Base-by-base conservation (phyloP, 2,113 vertebrate genomes). In the Oncorhynchus mykiss region DNA sequence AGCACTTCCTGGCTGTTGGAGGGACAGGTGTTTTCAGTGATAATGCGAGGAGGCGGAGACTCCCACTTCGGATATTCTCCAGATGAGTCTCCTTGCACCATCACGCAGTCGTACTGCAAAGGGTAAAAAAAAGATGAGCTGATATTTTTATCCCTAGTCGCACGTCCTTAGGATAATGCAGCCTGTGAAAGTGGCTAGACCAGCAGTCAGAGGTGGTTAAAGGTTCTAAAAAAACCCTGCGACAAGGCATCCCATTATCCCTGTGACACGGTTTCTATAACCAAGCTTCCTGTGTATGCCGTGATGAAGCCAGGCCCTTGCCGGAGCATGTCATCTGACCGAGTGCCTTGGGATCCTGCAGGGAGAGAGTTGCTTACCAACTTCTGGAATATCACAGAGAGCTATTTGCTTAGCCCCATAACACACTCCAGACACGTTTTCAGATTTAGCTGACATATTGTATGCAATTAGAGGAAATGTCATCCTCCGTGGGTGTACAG, bases 1-100 rank as follows among this genome's bases (percentile, higher is more conserved):
- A 90, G 78, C 89, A 87, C 87, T 89, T 91, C 90, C 88, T 89
- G 85, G 86, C 89, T 51, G n/a, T 51, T 73, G 73, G 88, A 88
- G 84, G 86, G 84, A 78, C 84, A 87, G 78, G 84, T 91, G 89
- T 90, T 24, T 13, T 60, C 59, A 8, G 88, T 91, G 76, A 22
- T 91, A 77, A 22, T 27, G 22, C 49, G 81, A 14, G 9, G 87
- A 88, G 85, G 85, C 78, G 72, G 74, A 84, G 82, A 86, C 7
- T 18, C 9, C 7, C 49, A 11, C 51, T 29, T 12, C 5, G 24
- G 49, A 14, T 16, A 16, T 2, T 39, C 1, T 4, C 11, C 1
- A 4, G 49, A 16, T 60, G 59, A n/a, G 59, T 60, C 1, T 60
- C n/a, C 59, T 3, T 60, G 12, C 59, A 60, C n/a, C 59, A 16